phyloP scores from a whole-genome alignment of 2,113 vertebrate species.

The Nycticorax nycticorax region DNA sequence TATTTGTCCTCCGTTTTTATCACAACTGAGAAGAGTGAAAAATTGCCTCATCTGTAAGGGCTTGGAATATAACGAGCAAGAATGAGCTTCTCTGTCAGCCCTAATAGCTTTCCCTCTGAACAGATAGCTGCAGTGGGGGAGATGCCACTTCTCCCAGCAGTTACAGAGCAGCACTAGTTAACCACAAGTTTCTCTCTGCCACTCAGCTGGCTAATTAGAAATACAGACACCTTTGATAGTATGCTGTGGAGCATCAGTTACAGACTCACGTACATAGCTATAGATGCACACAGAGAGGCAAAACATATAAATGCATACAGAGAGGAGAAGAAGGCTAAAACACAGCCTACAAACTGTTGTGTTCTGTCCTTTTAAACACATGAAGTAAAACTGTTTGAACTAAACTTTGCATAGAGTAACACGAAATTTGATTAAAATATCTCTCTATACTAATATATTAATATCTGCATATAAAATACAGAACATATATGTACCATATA shows the following conservation, averaged over 20 bases:
- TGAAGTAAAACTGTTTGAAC: not conserved
- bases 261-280: not conserved
- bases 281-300: not conserved
- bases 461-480: not conserved
- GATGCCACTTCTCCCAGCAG: not conserved
- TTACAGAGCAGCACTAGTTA: not conserved
- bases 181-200: not conserved
- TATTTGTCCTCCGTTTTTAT: conserved; percentile 50
- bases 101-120: conserved; percentile 26
- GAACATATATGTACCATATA: not conserved
- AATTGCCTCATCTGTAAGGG: conserved; percentile 33
- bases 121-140: not conserved
- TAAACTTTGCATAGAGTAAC: not conserved
- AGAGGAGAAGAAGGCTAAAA: not conserved
- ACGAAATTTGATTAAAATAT: not conserved
- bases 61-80: conserved; percentile 44
- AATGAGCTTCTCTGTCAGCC: conserved; percentile 33
- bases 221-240: not conserved
- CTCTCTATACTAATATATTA: not conserved
- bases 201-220: not conserved
- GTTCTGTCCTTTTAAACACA: not conserved
- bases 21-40: conserved; percentile 31
- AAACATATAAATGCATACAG: not conserved
- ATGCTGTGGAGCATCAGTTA: not conserved
- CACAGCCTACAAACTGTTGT: not conserved